A percentile compares a stretch with the other conserved stretches of the same genome.
phyloP scores from a whole-genome alignment of 2,888 invertebrate species.

The Acleris holmiana region DNA sequence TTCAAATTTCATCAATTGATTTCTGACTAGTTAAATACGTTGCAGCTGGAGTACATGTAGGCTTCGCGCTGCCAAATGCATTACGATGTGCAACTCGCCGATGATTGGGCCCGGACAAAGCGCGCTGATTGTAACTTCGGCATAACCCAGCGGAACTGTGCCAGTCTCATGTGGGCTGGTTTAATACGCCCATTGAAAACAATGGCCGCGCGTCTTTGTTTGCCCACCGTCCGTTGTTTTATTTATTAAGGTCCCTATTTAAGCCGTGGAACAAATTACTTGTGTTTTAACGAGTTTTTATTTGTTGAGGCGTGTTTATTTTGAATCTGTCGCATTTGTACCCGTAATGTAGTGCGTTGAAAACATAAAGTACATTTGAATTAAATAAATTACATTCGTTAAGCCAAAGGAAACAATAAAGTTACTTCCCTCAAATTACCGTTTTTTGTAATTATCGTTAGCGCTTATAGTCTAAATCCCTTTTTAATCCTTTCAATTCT shows the following conservation, averaged over 20 bases:
- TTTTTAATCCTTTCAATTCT: constrained; percentile 55
- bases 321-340: background rate
- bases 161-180: constrained; percentile 30
- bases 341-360: no score
- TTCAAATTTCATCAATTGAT: no score
- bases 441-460: constrained; percentile 58
- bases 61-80: background rate
- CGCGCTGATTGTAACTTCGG: constrained; percentile 36
- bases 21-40: background rate
- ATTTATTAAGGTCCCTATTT: constrained; percentile 35
- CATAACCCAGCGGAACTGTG: constrained; percentile 25
- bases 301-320: constrained; percentile 35
- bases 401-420: background rate
- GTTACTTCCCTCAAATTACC: constrained; percentile 48
- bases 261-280: constrained; percentile 34
- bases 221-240: constrained; percentile 32
- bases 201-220: constrained; percentile 29
- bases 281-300: constrained; percentile 37
- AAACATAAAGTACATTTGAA: no score
- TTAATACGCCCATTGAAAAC: constrained; percentile 37
- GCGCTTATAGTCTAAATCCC: constrained; percentile 44
- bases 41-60: background rate
- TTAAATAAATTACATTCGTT: no score
- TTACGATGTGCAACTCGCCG: constrained; percentile 28
- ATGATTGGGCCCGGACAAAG: constrained; percentile 33